Base-by-base conservation (phyloP, 2,113 vertebrate species). In the Bothrops jararaca region DNA sequence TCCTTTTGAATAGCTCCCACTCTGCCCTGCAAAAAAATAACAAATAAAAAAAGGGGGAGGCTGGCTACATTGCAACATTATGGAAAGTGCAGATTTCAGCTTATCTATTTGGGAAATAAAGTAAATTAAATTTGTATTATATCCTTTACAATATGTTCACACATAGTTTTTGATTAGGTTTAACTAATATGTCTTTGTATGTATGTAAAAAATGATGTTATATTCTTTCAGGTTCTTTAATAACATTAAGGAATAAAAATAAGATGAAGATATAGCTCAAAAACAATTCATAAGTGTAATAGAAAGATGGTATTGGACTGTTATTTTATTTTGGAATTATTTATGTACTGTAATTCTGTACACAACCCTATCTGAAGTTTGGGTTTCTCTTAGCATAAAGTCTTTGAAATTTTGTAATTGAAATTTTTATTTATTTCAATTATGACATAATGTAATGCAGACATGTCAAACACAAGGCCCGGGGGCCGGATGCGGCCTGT, bases 391-490 rank as follows among this genome's bases (percentile, higher is more conserved):
- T 80, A 54, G 18, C 15, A 39, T 80, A 39, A 69, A 69, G 15
- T 80, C 34, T 80, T 80, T 39, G 15, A 22, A 80, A 80, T 34
- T 39, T 80, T 39, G 34, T 39, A 80, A 80, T 39, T 80, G 5
- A 39, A 39, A 20, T 34, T 95, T 64, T 13, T 2, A 9, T 9
- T 69, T 90, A 89, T 89, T 48, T 93, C 42, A 92, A 1, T 92
- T 91, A 69, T 34, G 53, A 45, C 89, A 90, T 94, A 93, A 88
- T 39, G 3, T 53, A 90, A n/a, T n/a, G 45, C 4, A 45, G 45
- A 45, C 45, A 45, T 45, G 45, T 45, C 45, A 45, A 45, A 45
- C 45, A 45, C 45, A 45, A 45, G 45, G 45, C 45, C 45, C 45
- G 0, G 45, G 45, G 45, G 45, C 45, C 45, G 0, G 45, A 45